Conservation (phyloP, 2,113 vertebrate genomes). For the Xenopus borealis region DNA sequence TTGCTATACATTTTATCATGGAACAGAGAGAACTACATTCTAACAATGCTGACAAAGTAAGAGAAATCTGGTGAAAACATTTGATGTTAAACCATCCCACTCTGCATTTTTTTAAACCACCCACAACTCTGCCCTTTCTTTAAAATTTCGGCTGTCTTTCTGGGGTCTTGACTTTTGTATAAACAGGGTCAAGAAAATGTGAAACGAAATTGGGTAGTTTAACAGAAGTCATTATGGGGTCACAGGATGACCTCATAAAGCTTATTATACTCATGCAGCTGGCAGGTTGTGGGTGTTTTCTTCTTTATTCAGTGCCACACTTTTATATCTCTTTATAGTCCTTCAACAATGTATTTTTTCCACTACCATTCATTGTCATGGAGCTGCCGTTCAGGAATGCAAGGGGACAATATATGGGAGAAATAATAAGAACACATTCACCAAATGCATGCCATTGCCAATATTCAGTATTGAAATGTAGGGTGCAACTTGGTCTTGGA, state of each 20-base stretch:
- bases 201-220: conserved; percentile 51
- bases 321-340: conserved; percentile 59
- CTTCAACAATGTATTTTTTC: conserved; percentile 49
- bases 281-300: conserved; percentile 58
- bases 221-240: conserved; percentile 61
- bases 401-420: too few relatives aligned
- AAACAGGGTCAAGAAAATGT: conserved; percentile 60
- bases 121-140: not conserved
- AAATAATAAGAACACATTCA: not conserved
- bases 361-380: conserved; percentile 40
- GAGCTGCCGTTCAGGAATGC: not conserved
- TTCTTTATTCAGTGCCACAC: conserved; percentile 61
- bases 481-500: too few relatives aligned
- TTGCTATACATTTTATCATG: too few relatives aligned
- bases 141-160: conserved; percentile 47
- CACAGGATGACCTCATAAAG: conserved; percentile 52
- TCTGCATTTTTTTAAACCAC: too few relatives aligned
- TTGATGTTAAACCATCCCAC: too few relatives aligned
- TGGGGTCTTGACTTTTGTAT: conserved; percentile 58
- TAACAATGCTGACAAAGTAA: too few relatives aligned
- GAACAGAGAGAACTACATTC: too few relatives aligned
- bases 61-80: too few relatives aligned
- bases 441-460: too few relatives aligned
- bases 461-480: too few relatives aligned
- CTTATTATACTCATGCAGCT: conserved; percentile 63